These are phyloP conservation scores for Ciconia nigra DNA, from an alignment of 2,797 vertebrate genomes.

Conservation along the genomic window DNA sequence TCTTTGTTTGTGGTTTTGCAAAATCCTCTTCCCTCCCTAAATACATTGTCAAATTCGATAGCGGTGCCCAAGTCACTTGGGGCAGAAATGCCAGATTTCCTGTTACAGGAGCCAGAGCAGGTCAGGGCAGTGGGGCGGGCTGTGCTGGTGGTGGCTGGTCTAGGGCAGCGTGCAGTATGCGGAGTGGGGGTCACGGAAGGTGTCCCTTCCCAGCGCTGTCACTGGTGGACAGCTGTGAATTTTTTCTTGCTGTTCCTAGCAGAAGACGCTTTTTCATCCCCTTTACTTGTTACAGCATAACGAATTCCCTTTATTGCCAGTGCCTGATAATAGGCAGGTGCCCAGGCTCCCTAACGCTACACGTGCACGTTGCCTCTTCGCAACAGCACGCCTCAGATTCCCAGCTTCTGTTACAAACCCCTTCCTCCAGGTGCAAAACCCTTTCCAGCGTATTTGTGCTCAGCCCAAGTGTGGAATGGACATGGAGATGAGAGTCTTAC, in stretches of 20 bases:
- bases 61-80: accelerated
- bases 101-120: neutral
- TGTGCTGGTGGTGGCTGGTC: neutral
- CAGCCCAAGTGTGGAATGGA: neutral
- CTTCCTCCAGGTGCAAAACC: neutral
- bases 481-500: neutral
- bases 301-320: neutral
- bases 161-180: neutral
- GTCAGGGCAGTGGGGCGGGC: neutral
- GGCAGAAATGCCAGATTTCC: neutral
- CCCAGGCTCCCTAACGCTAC: neutral
- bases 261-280: neutral
- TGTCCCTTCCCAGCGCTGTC: neutral
- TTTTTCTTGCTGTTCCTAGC: neutral
- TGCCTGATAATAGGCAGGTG: neutral
- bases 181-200: neutral
- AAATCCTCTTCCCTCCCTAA: neutral
- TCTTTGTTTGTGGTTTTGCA: neutral
- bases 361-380: accelerated
- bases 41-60: neutral
- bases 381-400: neutral
- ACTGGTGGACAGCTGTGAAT: neutral
- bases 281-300: neutral
- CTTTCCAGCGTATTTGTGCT: neutral
- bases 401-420: neutral